Base-by-base conservation (phyloP, 2,113 vertebrate species). In the Fregata magnificens region DNA sequence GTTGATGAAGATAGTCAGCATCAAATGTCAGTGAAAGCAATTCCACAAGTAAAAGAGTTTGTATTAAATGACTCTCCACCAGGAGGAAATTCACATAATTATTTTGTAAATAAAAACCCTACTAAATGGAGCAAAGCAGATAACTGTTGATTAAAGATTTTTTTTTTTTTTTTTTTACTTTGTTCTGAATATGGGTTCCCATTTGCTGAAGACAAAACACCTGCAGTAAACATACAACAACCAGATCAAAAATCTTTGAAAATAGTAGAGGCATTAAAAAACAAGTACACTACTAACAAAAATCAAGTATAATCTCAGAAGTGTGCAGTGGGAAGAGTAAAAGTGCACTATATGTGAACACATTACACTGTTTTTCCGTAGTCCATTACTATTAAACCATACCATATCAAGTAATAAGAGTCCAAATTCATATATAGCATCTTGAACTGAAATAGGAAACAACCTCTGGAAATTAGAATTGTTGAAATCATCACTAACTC, bases 1-100 rank as follows among this genome's bases (percentile, higher is more conserved):
- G 69, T 18, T 94, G 97, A 96, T 93, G 93, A 89, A 95, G 93
- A 91, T 12, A 80, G 94, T 88, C 86, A 92, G 93, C 73, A 72
- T 79, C 78, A 42, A 42, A 13, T 26, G 66, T 79, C 70, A 93
- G 73, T 38, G 55, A 97, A 94, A 85, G 76, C 65, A 92, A 93
- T 91, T 80, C 74, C 63, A 45, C 2, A 13, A 96, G 70, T 77
- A 73, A 92, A 74, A 89, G 83, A 93, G 38, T 74, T 62, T 88
- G 62, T 58, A 81, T 69, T 89, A 82, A 91, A 86, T 89, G 77
- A 74, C 89, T 88, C 58, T 88, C 59, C 31, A 80, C 55, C 38
- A 55, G 71, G 70, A 87, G 59, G 50, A 97, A 94, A 95, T 71
- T 62, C 91, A 82, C 49, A 42, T 44, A 53, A 90, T 95, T 66